These are phyloP conservation scores for Gymnoscopelus microlampas DNA, from an alignment of 2,797 vertebrate genomes.

Conservation along the genomic window DNA sequence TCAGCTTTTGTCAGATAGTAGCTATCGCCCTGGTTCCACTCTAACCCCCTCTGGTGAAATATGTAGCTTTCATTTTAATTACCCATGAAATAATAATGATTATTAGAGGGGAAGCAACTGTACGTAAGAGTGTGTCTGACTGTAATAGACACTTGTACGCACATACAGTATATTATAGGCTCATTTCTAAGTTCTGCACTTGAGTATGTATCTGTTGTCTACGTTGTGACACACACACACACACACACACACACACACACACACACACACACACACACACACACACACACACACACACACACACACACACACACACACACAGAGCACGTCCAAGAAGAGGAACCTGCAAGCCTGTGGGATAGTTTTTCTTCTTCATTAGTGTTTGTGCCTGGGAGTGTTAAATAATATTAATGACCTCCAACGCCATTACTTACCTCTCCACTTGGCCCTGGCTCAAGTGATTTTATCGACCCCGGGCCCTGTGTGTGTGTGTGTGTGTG, in stretches of 20 bases:
- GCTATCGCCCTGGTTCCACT: no score
- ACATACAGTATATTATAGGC: no score
- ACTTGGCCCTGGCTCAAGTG: conserved; percentile 89
- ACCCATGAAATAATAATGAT: no score
- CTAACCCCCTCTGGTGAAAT: no score
- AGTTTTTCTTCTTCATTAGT: conserved; percentile 96
- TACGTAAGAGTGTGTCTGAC: no score
- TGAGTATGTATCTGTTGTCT: no score
- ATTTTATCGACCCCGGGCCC: conserved; percentile 91
- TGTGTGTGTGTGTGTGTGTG: conserved; percentile 10
- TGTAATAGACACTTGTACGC: no score
- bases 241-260: conserved; percentile 10
- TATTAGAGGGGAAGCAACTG: no score
- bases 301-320: conserved; percentile 9
- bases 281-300: conserved; percentile 7
- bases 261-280: conserved; percentile 2
- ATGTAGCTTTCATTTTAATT: no score
- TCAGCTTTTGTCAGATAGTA: background rate
- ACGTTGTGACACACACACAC: background rate
- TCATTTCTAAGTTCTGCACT: no score
- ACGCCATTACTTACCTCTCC: conserved; percentile 92
- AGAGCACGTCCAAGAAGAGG: conserved; percentile 42
- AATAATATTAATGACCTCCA: conserved; percentile 99
- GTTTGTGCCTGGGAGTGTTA: conserved; percentile 90
- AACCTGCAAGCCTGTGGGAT: conserved; percentile 68